phyloP scores from a whole-genome alignment of 2,113 vertebrate genomes.

The Chitala chitala region DNA sequence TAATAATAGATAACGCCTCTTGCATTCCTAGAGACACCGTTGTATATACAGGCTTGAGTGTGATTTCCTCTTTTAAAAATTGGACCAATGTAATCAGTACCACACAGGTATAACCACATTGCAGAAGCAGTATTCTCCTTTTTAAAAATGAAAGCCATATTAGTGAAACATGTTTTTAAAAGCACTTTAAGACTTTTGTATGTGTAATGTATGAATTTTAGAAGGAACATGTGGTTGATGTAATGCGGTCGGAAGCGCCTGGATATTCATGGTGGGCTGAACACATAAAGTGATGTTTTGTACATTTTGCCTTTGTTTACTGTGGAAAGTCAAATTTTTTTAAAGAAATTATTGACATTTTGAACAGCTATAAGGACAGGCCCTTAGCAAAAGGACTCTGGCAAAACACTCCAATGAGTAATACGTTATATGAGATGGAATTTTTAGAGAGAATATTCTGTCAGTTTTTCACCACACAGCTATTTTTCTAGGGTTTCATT shows the following conservation, averaged over 20 bases:
- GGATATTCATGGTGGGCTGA: background rate
- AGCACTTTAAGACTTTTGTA: background rate
- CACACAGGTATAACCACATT: background rate
- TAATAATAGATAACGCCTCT: background rate
- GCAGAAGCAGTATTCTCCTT: slow-evolving; percentile 31
- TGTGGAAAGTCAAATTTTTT: too few species aligned
- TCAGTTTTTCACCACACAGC: background rate
- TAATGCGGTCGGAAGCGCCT: too few species aligned
- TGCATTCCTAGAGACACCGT: background rate
- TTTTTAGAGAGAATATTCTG: background rate
- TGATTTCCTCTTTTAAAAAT: slow-evolving; percentile 37
- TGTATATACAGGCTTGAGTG: background rate
- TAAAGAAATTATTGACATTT: background rate
- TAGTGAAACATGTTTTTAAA: background rate
- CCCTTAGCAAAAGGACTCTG: background rate
- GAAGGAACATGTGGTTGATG: too few species aligned
- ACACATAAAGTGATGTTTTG: background rate
- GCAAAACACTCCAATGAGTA: background rate
- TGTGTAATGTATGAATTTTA: background rate
- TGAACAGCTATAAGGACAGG: background rate
- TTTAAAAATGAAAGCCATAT: background rate
- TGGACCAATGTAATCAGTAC: slow-evolving; percentile 33
- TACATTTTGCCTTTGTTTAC: background rate
- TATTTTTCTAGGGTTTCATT: too few species aligned
- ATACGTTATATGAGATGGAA: background rate